Base-by-base conservation (phyloP, 2,113 vertebrate genomes). In the Dolichotis patagonum region DNA sequence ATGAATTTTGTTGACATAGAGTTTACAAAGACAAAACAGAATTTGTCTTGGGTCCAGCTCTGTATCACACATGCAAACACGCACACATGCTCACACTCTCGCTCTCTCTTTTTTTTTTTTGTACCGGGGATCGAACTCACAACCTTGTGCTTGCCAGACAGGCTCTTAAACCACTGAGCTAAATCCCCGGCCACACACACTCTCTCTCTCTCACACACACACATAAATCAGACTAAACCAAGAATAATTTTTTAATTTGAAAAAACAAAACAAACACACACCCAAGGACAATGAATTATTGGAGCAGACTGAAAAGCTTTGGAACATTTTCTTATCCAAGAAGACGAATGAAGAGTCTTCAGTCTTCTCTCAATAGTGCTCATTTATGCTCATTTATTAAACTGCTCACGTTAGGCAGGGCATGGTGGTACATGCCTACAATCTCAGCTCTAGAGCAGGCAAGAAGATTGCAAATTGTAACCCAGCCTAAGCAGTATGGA, bases 21-120 rank as follows among this genome's bases (percentile, higher is more conserved):
- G 75, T 32, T 67, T 80, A 60, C 54, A 41, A 92, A 94, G 56
- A 88, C 60, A 96, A 73, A 92, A 67, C 86, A 38, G 94, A 80
- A 90, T 71, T 56, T 54, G 30, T 63, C n/a, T 94, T 71, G 30
- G 38, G 54, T 11, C 12, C 58, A 92, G 43, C 67, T 85, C 81
- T 92, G 28, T 32, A 54, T 38, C 58, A 80, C 35, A 96, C 78
- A 93, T 58, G 84, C n/a, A 30, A 2, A 28, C 60, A 28, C 26
- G 28, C 60, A 62, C 60, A 62, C 26, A 62, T 17, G 1, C 65
- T 5, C 62, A 12, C 30, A 28, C 35, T 46, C 46, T 46, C 46
- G 4, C 46, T 46, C 49, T 6, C 49, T 52, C 49, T 52, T 9
- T 52, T 11, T n/a, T n/a, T n/a, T n/a, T n/a, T n/a, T n/a, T n/a